These are phyloP conservation scores for Karalla daura DNA, from an alignment of 2,797 vertebrate genomes.

Conservation along the genomic window DNA sequence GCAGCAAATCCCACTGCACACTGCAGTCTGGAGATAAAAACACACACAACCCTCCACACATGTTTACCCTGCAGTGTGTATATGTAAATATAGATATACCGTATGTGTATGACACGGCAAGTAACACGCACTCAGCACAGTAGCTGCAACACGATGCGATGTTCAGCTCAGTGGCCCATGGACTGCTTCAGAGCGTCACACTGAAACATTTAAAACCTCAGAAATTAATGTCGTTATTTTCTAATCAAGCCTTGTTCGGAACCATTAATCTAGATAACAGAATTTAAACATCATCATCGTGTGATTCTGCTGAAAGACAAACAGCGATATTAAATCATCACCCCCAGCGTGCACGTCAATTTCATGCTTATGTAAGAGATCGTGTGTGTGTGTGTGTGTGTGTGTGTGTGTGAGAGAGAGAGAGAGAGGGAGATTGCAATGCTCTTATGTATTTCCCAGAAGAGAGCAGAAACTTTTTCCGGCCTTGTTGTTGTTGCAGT, in stretches of 20 bases:
- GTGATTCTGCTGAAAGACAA: slow-evolving; percentile 21
- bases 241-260: slow-evolving; percentile 28
- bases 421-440: too few species aligned
- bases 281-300: slow-evolving; percentile 4
- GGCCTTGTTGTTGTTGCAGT: slow-evolving; percentile 14
- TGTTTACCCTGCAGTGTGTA: background rate
- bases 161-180: background rate
- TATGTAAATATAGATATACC: too few species aligned
- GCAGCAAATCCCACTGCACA: too few species aligned
- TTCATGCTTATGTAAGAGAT: slow-evolving; percentile 1
- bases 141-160: background rate
- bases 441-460: background rate
- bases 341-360: background rate
- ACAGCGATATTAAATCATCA: slow-evolving; percentile 16
- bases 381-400: background rate
- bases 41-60: background rate
- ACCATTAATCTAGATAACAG: slow-evolving; percentile 9
- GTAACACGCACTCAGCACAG: background rate
- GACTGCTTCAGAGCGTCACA: background rate
- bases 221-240: background rate
- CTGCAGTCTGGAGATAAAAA: background rate
- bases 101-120: background rate
- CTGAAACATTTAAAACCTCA: background rate
- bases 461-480: slow-evolving; percentile 25
- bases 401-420: background rate